Percentiles rank a stretch among this genome's conserved stretches.
Conservation (phyloP, 2,113 vertebrate genomes). For the Dicentrarchus labrax region DNA sequence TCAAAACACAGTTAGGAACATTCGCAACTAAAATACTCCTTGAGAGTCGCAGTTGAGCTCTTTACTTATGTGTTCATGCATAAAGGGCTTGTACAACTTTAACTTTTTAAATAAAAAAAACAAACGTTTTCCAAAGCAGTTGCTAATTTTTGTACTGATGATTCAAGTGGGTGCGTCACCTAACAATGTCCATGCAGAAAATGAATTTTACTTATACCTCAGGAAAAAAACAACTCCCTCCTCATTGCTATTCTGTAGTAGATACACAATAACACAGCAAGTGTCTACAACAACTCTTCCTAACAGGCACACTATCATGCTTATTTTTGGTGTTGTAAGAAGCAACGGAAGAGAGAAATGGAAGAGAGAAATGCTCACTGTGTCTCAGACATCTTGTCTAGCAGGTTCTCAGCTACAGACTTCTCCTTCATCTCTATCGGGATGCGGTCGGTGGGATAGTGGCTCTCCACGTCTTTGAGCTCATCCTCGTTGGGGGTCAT, state of each 20-base stretch:
- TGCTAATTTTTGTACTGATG: not conserved
- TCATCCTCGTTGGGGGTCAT: slow-evolving; percentile 90
- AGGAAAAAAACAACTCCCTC: not conserved
- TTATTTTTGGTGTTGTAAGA: not conserved
- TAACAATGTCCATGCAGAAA: not conserved
- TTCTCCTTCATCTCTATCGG: slow-evolving; percentile 90
- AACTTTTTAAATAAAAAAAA: not conserved
- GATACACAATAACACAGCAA: not conserved
- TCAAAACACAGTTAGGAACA: not conserved
- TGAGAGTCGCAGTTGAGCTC: not conserved
- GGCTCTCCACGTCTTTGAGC: slow-evolving; percentile 87
- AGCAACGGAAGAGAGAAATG: not conserved
- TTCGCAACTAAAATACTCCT: not conserved
- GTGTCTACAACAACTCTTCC: not conserved
- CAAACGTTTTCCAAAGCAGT: too few species aligned
- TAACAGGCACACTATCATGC: too few species aligned
- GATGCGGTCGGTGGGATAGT: slow-evolving; percentile 86
- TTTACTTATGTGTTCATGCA: not conserved
- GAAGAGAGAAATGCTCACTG: slow-evolving; percentile 84
- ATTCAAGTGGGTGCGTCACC: not conserved
- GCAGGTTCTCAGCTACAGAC: slow-evolving; percentile 87
- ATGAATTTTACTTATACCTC: not conserved
- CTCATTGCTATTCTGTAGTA: not conserved
- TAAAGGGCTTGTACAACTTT: not conserved
- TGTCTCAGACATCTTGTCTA: slow-evolving; percentile 87